Conservation (phyloP, 2,888 invertebrate species). For the Lysandra coridon region DNA sequence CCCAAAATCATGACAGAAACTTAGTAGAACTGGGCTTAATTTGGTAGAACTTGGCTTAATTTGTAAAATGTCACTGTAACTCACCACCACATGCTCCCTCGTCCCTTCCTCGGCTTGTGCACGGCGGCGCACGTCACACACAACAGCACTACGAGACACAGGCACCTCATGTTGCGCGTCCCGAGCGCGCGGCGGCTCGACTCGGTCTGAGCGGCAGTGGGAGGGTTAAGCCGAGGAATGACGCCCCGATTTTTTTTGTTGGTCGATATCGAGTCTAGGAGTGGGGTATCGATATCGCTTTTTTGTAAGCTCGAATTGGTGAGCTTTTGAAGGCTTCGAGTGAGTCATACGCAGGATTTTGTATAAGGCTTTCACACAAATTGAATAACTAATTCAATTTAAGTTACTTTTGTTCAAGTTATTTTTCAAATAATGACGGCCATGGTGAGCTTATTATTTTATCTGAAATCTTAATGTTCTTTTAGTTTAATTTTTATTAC, state of each 20-base stretch:
- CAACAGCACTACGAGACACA: slow-evolving; percentile 79
- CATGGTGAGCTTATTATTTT: too few relatives aligned
- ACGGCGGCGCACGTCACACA: slow-evolving; percentile 73
- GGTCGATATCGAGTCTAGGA: slow-evolving; percentile 3
- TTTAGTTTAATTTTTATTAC: too few relatives aligned
- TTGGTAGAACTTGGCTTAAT: neutral
- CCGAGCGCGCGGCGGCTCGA: slow-evolving; percentile 72
- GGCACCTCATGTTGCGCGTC: slow-evolving; percentile 67
- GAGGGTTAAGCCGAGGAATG: slow-evolving; percentile 40
- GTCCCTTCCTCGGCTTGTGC: slow-evolving; percentile 87
- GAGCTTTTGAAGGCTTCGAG: neutral
- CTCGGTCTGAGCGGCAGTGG: slow-evolving; percentile 56
- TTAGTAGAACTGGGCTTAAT: neutral
- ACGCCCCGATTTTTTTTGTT: slow-evolving; percentile 40
- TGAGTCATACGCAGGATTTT: neutral
- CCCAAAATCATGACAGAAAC: neutral
- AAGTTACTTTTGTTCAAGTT: too few relatives aligned
- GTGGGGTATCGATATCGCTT: slow-evolving; percentile 4
- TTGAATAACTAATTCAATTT: too few relatives aligned
- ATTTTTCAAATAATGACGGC: too few relatives aligned
- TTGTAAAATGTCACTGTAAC: slow-evolving; percentile 50
- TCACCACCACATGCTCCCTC: slow-evolving; percentile 96
- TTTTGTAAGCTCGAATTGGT: neutral
- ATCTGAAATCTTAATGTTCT: too few relatives aligned
- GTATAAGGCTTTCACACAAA: too few relatives aligned